Percentiles rank a stretch among this genome's conserved stretches.
Conservation (phyloP, 2,113 vertebrate species). For the Calidris pygmaea region DNA sequence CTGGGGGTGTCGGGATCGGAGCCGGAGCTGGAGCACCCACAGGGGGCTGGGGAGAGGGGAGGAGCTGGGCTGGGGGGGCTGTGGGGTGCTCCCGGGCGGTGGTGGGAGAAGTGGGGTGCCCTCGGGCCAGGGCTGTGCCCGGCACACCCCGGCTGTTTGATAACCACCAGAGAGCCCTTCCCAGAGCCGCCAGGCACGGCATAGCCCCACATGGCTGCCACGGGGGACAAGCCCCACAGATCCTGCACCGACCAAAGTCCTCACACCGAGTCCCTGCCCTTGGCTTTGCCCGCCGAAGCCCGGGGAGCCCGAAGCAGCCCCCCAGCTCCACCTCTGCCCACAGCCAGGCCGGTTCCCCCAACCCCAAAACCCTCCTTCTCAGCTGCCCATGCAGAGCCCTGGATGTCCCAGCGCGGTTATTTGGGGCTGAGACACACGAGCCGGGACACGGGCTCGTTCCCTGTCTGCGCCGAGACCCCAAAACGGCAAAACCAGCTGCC, state of each 20-base stretch:
- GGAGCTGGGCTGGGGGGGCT: background rate
- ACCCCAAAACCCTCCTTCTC: too few species aligned
- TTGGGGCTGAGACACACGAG: background rate
- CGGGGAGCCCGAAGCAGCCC: fast-evolving
- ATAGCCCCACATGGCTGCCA: background rate
- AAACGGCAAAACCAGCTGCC: background rate
- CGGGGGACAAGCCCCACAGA: background rate
- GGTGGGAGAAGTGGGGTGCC: background rate
- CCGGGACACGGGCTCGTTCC: background rate
- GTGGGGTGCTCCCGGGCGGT: background rate
- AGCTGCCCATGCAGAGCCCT: background rate
- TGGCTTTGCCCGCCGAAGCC: fast-evolving
- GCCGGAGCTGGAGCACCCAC: background rate
- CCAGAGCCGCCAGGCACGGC: background rate
- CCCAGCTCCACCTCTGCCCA: background rate
- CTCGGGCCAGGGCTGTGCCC: background rate
- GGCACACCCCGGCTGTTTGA: background rate
- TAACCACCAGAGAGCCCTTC: background rate
- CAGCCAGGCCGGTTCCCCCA: too few species aligned
- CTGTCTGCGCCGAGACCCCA: background rate
- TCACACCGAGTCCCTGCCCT: fast-evolving
- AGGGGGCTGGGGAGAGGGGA: fast-evolving
- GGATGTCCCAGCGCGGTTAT: background rate
- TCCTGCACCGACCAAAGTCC: fast-evolving
- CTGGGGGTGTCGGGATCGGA: fast-evolving